A percentile compares a stretch with the other conserved stretches of the same genome.
phyloP scores from a whole-genome alignment of 1,140 invertebrate species.

The Zelostemma sp. region DNA sequence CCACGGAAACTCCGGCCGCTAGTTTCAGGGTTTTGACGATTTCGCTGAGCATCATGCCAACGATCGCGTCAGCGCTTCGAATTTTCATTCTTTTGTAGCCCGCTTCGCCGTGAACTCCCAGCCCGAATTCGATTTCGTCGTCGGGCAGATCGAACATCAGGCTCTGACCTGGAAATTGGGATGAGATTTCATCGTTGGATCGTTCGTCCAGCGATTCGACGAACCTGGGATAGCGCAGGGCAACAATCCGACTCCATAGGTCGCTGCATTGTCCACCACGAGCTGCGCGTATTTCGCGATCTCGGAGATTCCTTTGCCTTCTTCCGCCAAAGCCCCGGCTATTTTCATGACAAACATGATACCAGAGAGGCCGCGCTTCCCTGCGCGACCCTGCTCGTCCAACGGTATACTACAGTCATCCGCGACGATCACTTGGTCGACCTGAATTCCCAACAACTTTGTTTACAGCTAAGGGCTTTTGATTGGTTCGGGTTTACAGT shows the following conservation, averaged over 20 bases:
- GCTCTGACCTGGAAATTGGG: slow-evolving; percentile 63
- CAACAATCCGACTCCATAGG: slow-evolving; percentile 79
- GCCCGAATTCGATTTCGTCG: slow-evolving; percentile 84
- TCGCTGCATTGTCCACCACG: slow-evolving; percentile 74
- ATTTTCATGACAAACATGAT: slow-evolving; percentile 82
- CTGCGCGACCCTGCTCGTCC: slow-evolving; percentile 72
- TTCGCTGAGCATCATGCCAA: slow-evolving; percentile 68
- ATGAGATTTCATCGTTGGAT: not conserved
- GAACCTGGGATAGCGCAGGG: slow-evolving; percentile 81
- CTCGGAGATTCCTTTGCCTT: slow-evolving; percentile 72
- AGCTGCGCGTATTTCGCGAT: slow-evolving; percentile 67
- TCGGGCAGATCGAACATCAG: slow-evolving; percentile 76
- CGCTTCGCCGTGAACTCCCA: slow-evolving; percentile 90
- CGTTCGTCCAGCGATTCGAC: too few relatives aligned
- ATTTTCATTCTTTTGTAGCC: slow-evolving; percentile 80
- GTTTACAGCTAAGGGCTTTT: not conserved
- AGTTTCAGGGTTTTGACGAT: slow-evolving; percentile 71
- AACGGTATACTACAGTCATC: slow-evolving; percentile 80
- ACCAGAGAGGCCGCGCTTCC: slow-evolving; percentile 83
- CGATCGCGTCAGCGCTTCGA: slow-evolving; percentile 67
- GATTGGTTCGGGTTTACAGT: not conserved
- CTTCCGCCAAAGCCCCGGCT: slow-evolving; percentile 79
- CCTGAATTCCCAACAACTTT: slow-evolving; percentile 54
- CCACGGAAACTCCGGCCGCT: slow-evolving; percentile 72
- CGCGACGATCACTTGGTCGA: slow-evolving; percentile 77